Conservation (phyloP, 2,113 vertebrate species). For the Bujurquina vittata region DNA sequence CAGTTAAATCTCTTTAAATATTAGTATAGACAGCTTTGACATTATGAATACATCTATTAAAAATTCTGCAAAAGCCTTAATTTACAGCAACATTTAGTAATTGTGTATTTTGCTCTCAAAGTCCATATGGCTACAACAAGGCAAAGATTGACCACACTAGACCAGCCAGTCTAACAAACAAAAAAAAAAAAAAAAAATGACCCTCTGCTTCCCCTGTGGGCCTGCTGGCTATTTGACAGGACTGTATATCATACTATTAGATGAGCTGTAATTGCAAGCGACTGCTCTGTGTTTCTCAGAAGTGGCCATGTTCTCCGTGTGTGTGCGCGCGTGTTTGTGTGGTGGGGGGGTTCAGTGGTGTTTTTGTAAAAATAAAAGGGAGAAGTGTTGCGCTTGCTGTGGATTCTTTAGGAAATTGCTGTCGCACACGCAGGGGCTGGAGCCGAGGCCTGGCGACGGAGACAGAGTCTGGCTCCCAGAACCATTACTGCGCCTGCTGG, state of each 20-base stretch:
- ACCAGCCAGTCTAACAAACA: too few relatives aligned
- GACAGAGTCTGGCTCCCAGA: slow-evolving; percentile 62
- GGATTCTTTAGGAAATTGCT: slow-evolving; percentile 91
- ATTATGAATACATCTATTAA: background rate
- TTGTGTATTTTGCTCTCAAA: background rate
- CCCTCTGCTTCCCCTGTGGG: slow-evolving; percentile 14
- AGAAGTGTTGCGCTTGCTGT: slow-evolving; percentile 82
- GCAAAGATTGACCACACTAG: background rate
- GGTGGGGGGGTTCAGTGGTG: slow-evolving; percentile 75
- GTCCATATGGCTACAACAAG: background rate
- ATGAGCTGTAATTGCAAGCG: slow-evolving; percentile 68
- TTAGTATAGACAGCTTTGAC: background rate
- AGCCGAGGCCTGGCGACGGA: slow-evolving; percentile 79
- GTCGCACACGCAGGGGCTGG: slow-evolving; percentile 80
- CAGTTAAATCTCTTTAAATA: background rate
- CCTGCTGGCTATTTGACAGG: slow-evolving; percentile 52
- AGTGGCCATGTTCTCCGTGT: slow-evolving; percentile 23
- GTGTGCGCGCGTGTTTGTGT: slow-evolving; percentile 4
- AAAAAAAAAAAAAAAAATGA: background rate
- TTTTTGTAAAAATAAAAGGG: slow-evolving; percentile 85
- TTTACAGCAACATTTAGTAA: background rate
- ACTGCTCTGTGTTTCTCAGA: slow-evolving; percentile 62
- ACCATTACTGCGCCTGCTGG: slow-evolving; percentile 55
- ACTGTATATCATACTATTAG: slow-evolving; percentile 66
- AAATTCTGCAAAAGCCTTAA: background rate